Base-by-base conservation (phyloP, 2,888 invertebrate species). In the Tetropium fuscum region DNA sequence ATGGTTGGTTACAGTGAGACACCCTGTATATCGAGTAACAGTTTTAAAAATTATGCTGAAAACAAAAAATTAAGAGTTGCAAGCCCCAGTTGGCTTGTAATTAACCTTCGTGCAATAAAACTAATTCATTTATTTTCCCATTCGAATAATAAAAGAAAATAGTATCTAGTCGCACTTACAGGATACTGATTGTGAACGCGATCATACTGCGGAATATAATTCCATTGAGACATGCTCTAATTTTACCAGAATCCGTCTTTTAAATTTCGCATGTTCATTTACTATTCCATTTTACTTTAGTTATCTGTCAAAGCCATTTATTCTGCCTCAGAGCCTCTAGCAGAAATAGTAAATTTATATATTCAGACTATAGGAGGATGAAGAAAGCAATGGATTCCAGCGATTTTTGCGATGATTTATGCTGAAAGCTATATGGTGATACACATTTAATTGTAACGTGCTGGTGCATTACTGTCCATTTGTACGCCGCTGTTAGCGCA, bases 371-470 rank as follows among this genome's bases (percentile, higher is more conserved):
- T 18, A 34, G 38, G 19, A 30, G 34, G 22, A 18, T 5, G 15
- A 38, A 18, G 16, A 19, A 22, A 38, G 51, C 16, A 38, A 48
- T n/a, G n/a, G 36, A 51, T 51, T 13, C 19, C 22, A 20, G 51
- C 6, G 38, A 51, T 36, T 51, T 51, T 36, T 16, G 15, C 22
- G 38, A 38, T 38, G 38, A 51, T 51, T 51, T 51, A 51, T 38
- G 34, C 20, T 51, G 22, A 36, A 51, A 22, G 51, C 38, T 20
- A 34, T 34, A 25, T 22, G 2, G 20, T 38, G 51, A 51, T 51
- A 38, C 51, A 20, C 10, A 51, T 51, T 51, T 51, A 51, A 38
- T 51, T 51, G 51, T 30, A 11, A 38, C 41, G 38, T 19, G 25
- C 38, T 6, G 32, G 51, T 20, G 38, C 38, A 16, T 36, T 16